Evolutionary conservation across 2,888 invertebrate genomes (phyloP).

Genomic region (Steromphala cineraria): DNA sequence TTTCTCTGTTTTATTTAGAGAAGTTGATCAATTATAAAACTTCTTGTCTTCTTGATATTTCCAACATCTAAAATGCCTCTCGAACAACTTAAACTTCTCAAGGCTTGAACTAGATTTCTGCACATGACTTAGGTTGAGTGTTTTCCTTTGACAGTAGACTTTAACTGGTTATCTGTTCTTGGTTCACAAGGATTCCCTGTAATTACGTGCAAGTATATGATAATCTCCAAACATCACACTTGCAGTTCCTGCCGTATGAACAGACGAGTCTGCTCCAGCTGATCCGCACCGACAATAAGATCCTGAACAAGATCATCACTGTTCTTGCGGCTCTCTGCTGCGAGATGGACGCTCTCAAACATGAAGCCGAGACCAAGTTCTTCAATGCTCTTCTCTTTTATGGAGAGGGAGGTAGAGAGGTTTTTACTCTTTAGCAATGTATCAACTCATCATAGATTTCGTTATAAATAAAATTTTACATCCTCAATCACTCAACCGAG

Average conservation of each 20-base stretch:
- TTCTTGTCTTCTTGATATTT: too few species aligned
- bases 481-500: too few species aligned
- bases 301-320: constrained; percentile 82
- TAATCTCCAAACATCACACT: neutral
- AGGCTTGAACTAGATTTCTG: too few species aligned
- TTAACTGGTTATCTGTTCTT: neutral
- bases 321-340: constrained; percentile 87
- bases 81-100: too few species aligned
- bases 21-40: too few species aligned
- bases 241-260: constrained; percentile 79
- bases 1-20: too few species aligned
- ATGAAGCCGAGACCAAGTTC: constrained; percentile 81
- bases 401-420: constrained; percentile 81
- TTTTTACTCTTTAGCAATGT: neutral
- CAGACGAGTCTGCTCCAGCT: constrained; percentile 82
- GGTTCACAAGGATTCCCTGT: neutral
- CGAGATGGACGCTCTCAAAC: constrained; percentile 83
- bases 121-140: too few species aligned
- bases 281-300: constrained; percentile 88
- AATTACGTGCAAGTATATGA: neutral
- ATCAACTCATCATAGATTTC: too few species aligned
- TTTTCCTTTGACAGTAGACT: too few species aligned
- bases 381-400: constrained; percentile 82
- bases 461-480: too few species aligned
- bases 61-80: too few species aligned